Conservation (phyloP, 2,888 invertebrate genomes). For the Physocephala rufipes region DNA sequence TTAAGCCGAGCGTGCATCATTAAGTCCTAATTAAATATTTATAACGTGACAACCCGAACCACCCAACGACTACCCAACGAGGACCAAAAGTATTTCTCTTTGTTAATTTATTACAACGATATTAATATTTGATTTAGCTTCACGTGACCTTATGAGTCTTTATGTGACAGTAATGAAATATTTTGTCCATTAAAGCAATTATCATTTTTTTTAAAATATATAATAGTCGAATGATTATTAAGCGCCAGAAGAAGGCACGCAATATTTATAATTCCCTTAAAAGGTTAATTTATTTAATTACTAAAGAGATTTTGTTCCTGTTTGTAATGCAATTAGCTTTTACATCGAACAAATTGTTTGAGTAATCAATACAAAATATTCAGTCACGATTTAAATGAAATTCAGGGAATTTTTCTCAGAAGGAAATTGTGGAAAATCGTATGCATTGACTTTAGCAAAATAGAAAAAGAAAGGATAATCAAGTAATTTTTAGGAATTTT, state of each 20-base stretch:
- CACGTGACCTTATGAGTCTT: neutral
- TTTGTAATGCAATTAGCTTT: too few relatives aligned
- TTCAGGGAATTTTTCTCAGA: too few relatives aligned
- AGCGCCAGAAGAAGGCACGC: neutral
- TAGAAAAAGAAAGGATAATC: too few relatives aligned
- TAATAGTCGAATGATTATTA: neutral
- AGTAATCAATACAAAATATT: too few relatives aligned
- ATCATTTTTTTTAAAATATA: neutral
- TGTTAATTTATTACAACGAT: neutral
- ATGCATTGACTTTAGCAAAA: neutral
- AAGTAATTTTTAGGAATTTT: too few relatives aligned
- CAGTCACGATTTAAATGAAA: too few relatives aligned
- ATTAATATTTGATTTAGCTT: neutral
- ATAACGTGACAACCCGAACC: neutral
- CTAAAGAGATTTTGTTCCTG: too few relatives aligned
- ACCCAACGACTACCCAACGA: neutral
- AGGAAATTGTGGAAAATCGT: neutral
- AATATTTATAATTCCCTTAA: too few relatives aligned
- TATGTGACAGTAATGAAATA: neutral
- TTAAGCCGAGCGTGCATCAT: neutral
- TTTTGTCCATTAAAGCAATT: conserved; percentile 5
- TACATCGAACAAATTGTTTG: too few relatives aligned
- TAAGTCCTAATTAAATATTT: neutral
- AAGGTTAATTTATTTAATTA: too few relatives aligned
- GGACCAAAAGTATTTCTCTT: neutral